phyloP scores from a whole-genome alignment of 2,888 invertebrate genomes.

The Morinoia aosen region DNA sequence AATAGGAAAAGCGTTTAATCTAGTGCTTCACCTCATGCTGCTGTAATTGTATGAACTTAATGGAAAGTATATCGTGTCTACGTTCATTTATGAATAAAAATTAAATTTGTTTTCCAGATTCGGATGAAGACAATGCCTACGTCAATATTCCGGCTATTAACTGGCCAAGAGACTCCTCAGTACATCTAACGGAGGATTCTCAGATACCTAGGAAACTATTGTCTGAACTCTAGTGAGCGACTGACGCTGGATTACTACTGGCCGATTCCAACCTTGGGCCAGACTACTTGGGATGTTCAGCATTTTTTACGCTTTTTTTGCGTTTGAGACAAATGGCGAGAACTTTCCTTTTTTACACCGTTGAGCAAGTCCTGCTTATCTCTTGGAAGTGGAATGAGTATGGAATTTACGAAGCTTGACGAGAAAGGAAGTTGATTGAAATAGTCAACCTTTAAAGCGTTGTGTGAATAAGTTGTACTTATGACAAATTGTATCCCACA shows the following conservation, averaged over 20 bases:
- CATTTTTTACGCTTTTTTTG: not conserved
- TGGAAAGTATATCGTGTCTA: not conserved
- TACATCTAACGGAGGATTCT: conserved; percentile 80
- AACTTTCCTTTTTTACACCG: not conserved
- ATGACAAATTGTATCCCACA: conserved; percentile 22
- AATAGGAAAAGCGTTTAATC: too few relatives aligned
- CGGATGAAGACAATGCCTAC: conserved; percentile 99
- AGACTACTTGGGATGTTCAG: not conserved
- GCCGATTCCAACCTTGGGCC: not conserved
- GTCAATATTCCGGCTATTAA: conserved; percentile 98
- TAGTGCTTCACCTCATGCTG: too few relatives aligned
- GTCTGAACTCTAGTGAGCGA: not conserved
- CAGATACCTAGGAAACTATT: not conserved
- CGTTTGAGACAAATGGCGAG: not conserved
- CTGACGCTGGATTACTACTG: not conserved
- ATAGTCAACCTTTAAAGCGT: not conserved
- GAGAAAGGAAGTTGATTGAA: not conserved
- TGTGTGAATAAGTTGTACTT: not conserved
- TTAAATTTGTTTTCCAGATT: conserved; percentile 79
- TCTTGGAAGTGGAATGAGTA: not conserved
- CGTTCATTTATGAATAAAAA: not conserved
- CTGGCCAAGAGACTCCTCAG: conserved; percentile 99
- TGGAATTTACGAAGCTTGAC: not conserved
- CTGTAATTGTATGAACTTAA: not conserved
- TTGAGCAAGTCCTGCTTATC: not conserved